Evolutionary conservation across 2,888 invertebrate genomes (phyloP).

Genomic region (Caradrina clavipalpis): DNA sequence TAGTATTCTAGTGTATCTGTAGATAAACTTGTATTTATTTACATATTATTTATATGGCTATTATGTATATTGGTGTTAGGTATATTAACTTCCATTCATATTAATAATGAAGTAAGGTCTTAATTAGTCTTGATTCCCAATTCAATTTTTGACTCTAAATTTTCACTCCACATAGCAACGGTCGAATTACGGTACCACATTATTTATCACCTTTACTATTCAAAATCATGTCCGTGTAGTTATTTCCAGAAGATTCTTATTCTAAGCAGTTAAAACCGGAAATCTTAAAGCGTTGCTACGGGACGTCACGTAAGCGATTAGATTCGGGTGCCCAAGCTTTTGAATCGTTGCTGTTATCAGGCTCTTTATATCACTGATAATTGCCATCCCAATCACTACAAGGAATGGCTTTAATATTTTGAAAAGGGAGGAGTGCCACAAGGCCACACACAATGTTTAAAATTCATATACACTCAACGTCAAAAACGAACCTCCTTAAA

Average conservation of each 20-base stretch:
- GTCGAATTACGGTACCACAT: not conserved
- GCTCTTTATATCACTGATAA: constrained; percentile 45
- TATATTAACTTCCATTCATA: not conserved
- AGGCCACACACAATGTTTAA: constrained; percentile 49
- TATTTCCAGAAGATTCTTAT: constrained; percentile 17
- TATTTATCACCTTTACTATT: not conserved
- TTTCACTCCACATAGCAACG: not conserved
- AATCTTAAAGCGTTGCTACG: constrained; percentile 28
- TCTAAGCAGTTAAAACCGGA: constrained; percentile 33
- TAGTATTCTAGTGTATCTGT: constrained; percentile 20
- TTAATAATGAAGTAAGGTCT: not conserved
- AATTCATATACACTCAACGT: constrained; percentile 25
- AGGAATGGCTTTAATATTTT: constrained; percentile 35
- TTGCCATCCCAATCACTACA: constrained; percentile 37
- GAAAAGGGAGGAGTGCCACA: constrained; percentile 38
- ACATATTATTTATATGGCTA: not conserved
- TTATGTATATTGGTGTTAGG: constrained; percentile 2
- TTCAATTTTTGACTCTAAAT: not conserved
- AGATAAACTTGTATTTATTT: constrained; percentile 20
- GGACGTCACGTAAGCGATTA: constrained; percentile 33
- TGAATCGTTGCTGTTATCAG: constrained; percentile 40
- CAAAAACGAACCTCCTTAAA: not conserved
- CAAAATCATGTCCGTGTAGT: not conserved
- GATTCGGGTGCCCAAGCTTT: constrained; percentile 44
- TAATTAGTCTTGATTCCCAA: not conserved